Conservation (phyloP, 2,797 vertebrate species). For the Tokudaia muenninki region DNA sequence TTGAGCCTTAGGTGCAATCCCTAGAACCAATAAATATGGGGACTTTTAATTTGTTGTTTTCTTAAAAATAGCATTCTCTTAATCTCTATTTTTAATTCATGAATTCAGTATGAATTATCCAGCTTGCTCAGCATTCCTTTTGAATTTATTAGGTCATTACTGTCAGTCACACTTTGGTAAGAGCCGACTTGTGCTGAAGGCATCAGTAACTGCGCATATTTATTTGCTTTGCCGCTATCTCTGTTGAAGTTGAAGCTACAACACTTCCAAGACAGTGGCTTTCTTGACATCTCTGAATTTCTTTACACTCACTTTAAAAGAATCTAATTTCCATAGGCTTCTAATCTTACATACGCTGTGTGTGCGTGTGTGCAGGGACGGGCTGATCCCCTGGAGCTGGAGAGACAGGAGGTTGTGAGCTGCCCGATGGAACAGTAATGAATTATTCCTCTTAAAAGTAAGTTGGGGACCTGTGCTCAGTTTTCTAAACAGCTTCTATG, state of each 20-base stretch:
- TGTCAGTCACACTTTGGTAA: not conserved
- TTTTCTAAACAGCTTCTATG: not conserved
- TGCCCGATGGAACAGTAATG: not conserved
- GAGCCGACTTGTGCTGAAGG: not conserved
- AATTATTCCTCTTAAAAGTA: too few species aligned
- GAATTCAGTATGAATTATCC: not conserved
- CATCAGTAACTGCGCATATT: not conserved
- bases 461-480: too few species aligned
- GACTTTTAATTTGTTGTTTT: conserved; percentile 29
- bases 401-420: not conserved
- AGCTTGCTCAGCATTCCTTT: conserved; percentile 22
- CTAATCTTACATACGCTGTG: not conserved
- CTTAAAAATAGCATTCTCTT: conserved; percentile 56
- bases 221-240: not conserved
- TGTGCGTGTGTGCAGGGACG: not conserved
- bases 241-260: not conserved
- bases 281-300: too few species aligned
- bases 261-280: conserved; percentile 25
- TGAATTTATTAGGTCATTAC: not conserved
- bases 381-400: not conserved
- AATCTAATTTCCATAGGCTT: not conserved
- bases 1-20: not conserved
- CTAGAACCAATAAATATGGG: not conserved
- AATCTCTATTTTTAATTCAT: conserved; percentile 25
- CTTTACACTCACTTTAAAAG: conserved; percentile 40